Conservation (phyloP, 2,888 invertebrate genomes). For the Spialia ferax region DNA sequence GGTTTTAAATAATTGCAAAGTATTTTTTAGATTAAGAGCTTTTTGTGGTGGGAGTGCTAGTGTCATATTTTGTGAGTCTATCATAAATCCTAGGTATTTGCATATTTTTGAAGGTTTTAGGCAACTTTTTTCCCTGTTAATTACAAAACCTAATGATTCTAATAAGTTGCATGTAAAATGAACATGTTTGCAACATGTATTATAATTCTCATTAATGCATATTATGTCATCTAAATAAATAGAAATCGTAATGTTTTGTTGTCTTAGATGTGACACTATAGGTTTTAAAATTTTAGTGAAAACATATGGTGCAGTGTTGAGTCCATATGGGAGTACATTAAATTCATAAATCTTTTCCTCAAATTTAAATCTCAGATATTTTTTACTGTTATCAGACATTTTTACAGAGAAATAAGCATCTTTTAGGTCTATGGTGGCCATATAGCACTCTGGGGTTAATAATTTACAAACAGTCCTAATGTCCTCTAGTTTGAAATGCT, state of each 20-base stretch:
- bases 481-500: slow-evolving; percentile 1
- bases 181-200: neutral
- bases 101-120: neutral
- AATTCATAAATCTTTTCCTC: neutral
- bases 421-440: neutral
- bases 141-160: neutral
- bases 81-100: neutral
- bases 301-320: neutral
- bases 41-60: neutral
- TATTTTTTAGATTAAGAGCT: neutral
- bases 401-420: neutral
- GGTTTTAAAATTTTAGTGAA: neutral
- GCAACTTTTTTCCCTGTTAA: neutral
- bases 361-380: neutral
- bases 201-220: neutral
- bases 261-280: neutral
- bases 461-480: neutral
- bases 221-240: slow-evolving; percentile 6
- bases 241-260: slow-evolving; percentile 1
- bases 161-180: neutral
- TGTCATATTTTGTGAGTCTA: neutral
- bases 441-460: neutral
- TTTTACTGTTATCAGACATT: neutral
- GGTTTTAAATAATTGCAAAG: neutral
- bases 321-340: neutral